Percentiles rank a stretch among this genome's conserved stretches.
Conservation (phyloP, 2,113 vertebrate genomes). For the Cryptotis parvus region DNA sequence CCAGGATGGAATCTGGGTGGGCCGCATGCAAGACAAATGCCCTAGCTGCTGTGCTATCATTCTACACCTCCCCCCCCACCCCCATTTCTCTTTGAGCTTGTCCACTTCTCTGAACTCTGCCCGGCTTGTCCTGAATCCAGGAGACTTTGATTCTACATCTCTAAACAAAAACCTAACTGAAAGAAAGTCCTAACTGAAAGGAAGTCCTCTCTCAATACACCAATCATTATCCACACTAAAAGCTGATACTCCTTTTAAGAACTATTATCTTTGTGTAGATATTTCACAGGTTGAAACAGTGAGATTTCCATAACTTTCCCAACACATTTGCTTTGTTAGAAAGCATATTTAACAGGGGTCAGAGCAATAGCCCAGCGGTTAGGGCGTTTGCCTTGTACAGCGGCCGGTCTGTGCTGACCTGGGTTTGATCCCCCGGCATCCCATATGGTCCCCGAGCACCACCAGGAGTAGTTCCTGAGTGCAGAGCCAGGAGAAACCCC, state of each 20-base stretch:
- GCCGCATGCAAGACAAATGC: too few relatives aligned
- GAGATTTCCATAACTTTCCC: conserved; percentile 19
- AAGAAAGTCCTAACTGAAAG: conserved; percentile 28
- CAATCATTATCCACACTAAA: conserved; percentile 18
- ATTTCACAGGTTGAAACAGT: conserved; percentile 24
- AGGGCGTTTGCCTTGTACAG: too few relatives aligned
- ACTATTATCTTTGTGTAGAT: not conserved
- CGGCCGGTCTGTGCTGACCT: too few relatives aligned
- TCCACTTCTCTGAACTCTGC: not conserved
- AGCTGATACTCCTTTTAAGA: conserved; percentile 21
- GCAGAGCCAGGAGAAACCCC: too few relatives aligned
- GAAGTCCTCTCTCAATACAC: not conserved
- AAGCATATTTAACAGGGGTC: conserved; percentile 16
- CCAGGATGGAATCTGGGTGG: too few relatives aligned
- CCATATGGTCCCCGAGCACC: too few relatives aligned
- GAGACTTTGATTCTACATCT: not conserved
- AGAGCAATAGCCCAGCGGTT: too few relatives aligned
- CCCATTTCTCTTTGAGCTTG: not conserved
- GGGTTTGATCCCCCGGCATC: too few relatives aligned
- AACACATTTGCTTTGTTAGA: conserved; percentile 13
- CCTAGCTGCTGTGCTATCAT: too few relatives aligned
- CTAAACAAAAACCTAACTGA: not conserved
- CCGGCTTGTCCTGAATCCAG: not conserved
- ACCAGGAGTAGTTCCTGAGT: too few relatives aligned
- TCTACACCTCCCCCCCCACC: too few relatives aligned